Percentiles rank a stretch among this genome's conserved stretches.
Evolutionary conservation across 2,888 invertebrate genomes (phyloP).

Genomic region (Volucella inanis): DNA sequence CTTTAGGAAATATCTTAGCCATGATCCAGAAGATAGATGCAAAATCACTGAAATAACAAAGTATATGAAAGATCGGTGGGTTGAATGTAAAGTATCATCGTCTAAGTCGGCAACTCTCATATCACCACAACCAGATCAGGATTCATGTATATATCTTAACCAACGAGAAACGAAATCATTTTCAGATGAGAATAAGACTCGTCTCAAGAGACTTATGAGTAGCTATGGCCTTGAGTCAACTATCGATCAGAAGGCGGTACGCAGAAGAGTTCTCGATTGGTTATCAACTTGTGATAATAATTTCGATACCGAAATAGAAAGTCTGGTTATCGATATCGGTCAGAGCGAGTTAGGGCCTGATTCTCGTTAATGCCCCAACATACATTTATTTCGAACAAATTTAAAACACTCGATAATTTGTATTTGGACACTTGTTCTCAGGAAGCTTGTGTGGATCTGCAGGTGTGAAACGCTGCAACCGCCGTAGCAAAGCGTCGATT

Average conservation of each 20-base stretch:
- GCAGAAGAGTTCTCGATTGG: conserved; percentile 87
- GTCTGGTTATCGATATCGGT: conserved; percentile 79
- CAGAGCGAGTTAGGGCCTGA: conserved; percentile 46
- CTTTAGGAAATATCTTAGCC: conserved; percentile 88
- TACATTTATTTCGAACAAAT: neutral
- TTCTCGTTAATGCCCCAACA: conserved; percentile 3
- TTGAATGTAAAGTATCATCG: conserved; percentile 84
- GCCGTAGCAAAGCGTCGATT: conserved; percentile 22
- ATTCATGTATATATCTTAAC: conserved; percentile 84
- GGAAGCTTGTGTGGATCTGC: conserved; percentile 30
- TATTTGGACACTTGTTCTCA: conserved; percentile 53
- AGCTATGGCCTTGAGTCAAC: conserved; percentile 87
- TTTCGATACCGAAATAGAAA: conserved; percentile 81
- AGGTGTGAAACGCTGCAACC: conserved; percentile 20
- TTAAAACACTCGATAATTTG: conserved; percentile 45
- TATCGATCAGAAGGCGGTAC: conserved; percentile 86
- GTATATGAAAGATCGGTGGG: conserved; percentile 86
- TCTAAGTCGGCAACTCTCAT: conserved; percentile 84
- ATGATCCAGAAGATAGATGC: conserved; percentile 87
- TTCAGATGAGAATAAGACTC: conserved; percentile 84
- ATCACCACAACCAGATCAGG: conserved; percentile 82
- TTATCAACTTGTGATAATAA: conserved; percentile 85
- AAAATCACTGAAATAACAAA: conserved; percentile 85
- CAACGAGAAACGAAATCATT: conserved; percentile 84
- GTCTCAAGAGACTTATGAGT: conserved; percentile 84